Base-by-base conservation (phyloP, 2,888 invertebrate genomes). In the Leptinotarsa haldemani region DNA sequence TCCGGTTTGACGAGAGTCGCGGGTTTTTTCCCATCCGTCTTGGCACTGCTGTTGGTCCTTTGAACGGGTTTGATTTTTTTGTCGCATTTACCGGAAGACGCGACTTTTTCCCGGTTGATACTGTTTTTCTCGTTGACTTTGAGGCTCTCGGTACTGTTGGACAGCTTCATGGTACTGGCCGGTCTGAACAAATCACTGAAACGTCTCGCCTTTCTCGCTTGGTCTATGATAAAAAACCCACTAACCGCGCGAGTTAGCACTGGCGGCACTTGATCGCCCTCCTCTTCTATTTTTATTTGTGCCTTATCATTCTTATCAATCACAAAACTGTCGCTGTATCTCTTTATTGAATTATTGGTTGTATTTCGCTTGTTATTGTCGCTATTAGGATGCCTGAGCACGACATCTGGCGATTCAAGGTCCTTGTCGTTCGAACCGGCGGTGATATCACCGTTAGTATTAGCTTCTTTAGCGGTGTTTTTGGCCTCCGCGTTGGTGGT, bases 261-360 rank as follows among this genome's bases (percentile, higher is more conserved):
- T 9, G 80, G 80, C n/a, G 77, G 79, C 16, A 76, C 74, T 13
- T 58, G 71, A 73, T 80, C 77, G 52, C 78, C 79, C 25, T 77
- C 78, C 9, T 78, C 77, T 50, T 79, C 78, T 52, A 83, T 61
- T 40, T 79, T 81, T 25, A 74, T 70, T 53, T 76, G 70, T 5
- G 70, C 71, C 66, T 73, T 78, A 53, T 78, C 78, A 22, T 67
- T 73, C 47, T 83, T 82, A 74, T 85, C 85, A 61, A 86, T 83
- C 9, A 87, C 86, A 73, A 85, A 86, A 82, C 86, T 86, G 80
- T 88, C 87, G 80, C 87, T 87, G 80, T 86, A 87, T 63, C 87
- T 82, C 73, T 86, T 86, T 18, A 80, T 69, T 25, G 78, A 70
- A 73, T 74, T 77, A 71, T 78, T 81, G 64, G 76, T 78, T 48